Percentiles rank a stretch among this genome's conserved stretches.
Conservation (phyloP, 1,140 invertebrate genomes). For the Phenacoccus solenopsis region DNA sequence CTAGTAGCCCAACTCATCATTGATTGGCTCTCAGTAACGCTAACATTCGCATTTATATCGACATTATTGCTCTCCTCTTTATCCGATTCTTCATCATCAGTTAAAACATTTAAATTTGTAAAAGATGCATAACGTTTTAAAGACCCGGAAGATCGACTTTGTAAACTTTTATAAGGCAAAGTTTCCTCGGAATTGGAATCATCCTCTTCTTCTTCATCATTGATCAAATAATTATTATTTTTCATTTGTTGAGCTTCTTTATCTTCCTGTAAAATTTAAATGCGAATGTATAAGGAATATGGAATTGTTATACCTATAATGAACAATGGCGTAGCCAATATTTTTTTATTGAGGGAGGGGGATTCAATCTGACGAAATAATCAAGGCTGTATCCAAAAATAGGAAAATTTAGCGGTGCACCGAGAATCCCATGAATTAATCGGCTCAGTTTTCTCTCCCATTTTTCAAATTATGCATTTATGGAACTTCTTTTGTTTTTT, state of each 20-base stretch:
- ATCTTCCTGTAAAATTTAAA: neutral
- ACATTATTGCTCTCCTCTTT: neutral
- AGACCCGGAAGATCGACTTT: neutral
- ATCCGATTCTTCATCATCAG: neutral
- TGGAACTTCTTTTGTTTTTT: too few relatives aligned
- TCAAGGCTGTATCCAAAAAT: too few relatives aligned
- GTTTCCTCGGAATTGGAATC: neutral
- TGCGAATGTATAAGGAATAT: neutral
- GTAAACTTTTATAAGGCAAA: slow-evolving; percentile 8
- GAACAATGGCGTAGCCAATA: too few relatives aligned
- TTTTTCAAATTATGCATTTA: too few relatives aligned
- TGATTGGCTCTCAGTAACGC: neutral
- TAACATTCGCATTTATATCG: neutral
- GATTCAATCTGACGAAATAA: too few relatives aligned
- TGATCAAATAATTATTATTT: neutral
- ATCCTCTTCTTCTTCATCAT: neutral
- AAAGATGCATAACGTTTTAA: neutral
- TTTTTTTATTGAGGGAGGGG: too few relatives aligned
- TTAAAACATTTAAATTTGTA: neutral
- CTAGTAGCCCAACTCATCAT: slow-evolving; percentile 51
- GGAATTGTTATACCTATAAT: too few relatives aligned
- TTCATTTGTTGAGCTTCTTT: neutral
- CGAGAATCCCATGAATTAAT: too few relatives aligned
- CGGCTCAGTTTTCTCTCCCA: too few relatives aligned
- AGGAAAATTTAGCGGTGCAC: too few relatives aligned